Evolutionary conservation across 1,140 invertebrate species (phyloP).

Genomic region (Drosophila busckii): DNA sequence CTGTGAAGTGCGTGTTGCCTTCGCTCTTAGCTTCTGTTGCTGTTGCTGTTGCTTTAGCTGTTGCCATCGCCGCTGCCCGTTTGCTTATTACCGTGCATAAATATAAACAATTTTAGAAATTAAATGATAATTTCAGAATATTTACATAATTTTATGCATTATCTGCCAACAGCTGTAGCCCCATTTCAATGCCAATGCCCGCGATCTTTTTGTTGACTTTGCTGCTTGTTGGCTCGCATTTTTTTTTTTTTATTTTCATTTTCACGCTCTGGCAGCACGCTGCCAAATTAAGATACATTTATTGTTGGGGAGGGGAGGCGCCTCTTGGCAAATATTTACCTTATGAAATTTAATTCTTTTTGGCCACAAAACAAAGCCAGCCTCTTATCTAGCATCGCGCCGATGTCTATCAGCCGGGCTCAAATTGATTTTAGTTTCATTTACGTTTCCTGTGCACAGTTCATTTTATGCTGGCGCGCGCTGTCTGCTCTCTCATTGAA

Average conservation of each 20-base stretch:
- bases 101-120: slow-evolving; percentile 76
- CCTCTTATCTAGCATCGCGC: slow-evolving; percentile 62
- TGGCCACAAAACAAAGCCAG: slow-evolving; percentile 16
- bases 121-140: slow-evolving; percentile 74
- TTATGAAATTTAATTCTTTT: slow-evolving; percentile 49
- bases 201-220: no score
- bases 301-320: background rate
- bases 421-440: slow-evolving; percentile 76
- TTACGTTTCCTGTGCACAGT: slow-evolving; percentile 59
- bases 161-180: slow-evolving; percentile 31
- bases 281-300: slow-evolving; percentile 48
- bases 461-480: slow-evolving; percentile 1
- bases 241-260: slow-evolving; percentile 35
- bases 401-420: slow-evolving; percentile 60
- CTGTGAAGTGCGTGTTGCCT: slow-evolving; percentile 43
- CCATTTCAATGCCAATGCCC: no score
- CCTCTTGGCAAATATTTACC: slow-evolving; percentile 39
- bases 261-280: slow-evolving; percentile 27
- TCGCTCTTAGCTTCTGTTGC: no score
- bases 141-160: slow-evolving; percentile 76
- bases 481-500: slow-evolving; percentile 33
- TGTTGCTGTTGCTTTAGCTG: slow-evolving; percentile 4
- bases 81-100: slow-evolving; percentile 73
- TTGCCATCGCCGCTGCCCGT: slow-evolving; percentile 27
- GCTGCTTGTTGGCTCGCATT: no score